phyloP scores from a whole-genome alignment of 2,113 vertebrate species.

The Kryptolebias marmoratus region DNA sequence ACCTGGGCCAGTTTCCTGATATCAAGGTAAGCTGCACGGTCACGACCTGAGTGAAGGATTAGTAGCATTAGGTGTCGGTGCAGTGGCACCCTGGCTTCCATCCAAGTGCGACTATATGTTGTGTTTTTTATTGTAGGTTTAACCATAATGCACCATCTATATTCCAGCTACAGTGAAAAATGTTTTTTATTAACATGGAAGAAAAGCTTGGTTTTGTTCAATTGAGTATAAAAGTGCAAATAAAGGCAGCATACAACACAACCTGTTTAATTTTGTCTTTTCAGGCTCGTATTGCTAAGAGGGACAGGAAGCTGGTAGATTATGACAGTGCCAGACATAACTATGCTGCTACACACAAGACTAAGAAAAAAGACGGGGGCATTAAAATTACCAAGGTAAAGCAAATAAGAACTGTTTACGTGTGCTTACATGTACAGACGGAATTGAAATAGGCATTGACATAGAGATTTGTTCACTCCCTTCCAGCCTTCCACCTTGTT shows the following conservation, averaged over 20 bases:
- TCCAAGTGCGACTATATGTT: not conserved
- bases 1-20: conserved; percentile 97
- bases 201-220: not conserved
- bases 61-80: not conserved
- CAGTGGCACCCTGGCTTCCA: not conserved
- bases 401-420: not conserved
- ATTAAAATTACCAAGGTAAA: conserved; percentile 96
- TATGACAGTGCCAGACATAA: conserved; percentile 96
- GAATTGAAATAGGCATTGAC: too few relatives aligned
- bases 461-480: not conserved
- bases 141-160: not conserved
- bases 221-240: not conserved
- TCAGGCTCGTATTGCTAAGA: conserved; percentile 94
- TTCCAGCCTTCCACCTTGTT: conserved; percentile 93
- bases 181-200: not conserved
- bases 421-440: not conserved
- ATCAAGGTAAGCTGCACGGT: conserved; percentile 86
- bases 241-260: not conserved
- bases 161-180: not conserved
- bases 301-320: conserved; percentile 96
- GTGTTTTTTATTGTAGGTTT: not conserved
- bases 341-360: conserved; percentile 90
- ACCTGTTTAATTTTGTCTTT: not conserved
- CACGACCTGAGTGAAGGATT: not conserved
- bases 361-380: conserved; percentile 94